A percentile compares a stretch with the other conserved stretches of the same genome.
Evolutionary conservation across 1,140 invertebrate genomes (phyloP).

Genomic region (Spodoptera frugiperda): DNA sequence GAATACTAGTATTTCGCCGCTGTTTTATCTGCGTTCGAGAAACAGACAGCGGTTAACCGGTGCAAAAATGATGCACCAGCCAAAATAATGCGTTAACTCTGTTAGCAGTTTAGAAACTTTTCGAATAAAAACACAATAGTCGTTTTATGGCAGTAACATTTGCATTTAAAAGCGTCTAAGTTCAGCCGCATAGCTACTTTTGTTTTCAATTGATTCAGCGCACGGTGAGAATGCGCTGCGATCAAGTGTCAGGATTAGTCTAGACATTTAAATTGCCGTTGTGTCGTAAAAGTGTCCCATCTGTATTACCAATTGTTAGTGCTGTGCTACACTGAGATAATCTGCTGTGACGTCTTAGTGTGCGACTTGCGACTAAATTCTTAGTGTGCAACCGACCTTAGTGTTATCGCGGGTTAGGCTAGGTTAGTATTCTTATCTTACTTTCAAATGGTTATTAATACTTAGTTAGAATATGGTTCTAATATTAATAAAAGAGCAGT

Average conservation of each 20-base stretch:
- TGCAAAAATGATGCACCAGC: too few species aligned
- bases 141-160: too few species aligned
- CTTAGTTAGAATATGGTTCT: not conserved
- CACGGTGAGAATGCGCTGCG: not conserved
- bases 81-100: too few species aligned
- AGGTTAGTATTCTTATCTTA: constrained; percentile 2
- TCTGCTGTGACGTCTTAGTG: not conserved
- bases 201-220: constrained; percentile 16
- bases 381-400: not conserved
- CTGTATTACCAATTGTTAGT: too few species aligned
- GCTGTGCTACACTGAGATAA: not conserved
- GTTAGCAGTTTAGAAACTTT: too few species aligned
- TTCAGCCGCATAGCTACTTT: not conserved
- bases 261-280: constrained; percentile 19
- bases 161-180: not conserved
- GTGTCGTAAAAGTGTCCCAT: constrained; percentile 4
- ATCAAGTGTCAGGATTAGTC: constrained; percentile 11
- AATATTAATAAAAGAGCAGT: too few species aligned
- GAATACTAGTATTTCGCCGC: too few species aligned
- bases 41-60: too few species aligned
- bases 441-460: constrained; percentile 5
- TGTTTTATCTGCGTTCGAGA: too few species aligned
- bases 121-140: too few species aligned
- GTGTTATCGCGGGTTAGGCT: constrained; percentile 25
- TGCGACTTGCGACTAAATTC: not conserved